Percentiles rank a stretch among this genome's conserved stretches.
Conservation (phyloP, 2,113 vertebrate species). For the Ophthalmolycus amberensis region DNA sequence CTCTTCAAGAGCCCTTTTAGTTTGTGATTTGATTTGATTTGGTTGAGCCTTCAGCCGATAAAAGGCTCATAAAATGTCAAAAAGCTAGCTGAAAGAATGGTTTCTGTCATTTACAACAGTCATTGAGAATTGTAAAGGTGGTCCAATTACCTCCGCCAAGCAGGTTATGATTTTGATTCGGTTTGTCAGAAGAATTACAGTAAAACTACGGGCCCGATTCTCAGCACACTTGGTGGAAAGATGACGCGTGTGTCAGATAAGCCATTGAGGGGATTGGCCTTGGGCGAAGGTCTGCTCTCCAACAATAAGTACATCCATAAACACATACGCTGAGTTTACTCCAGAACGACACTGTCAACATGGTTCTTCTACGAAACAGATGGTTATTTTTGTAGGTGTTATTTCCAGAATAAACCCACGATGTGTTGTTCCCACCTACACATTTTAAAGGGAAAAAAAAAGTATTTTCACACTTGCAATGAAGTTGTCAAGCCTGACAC, state of each 20-base stretch:
- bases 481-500: conserved; percentile 25
- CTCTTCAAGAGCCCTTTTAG: not conserved
- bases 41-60: conserved; percentile 3
- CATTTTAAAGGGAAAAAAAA: not conserved
- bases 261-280: not conserved
- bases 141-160: not conserved
- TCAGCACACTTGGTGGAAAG: not conserved
- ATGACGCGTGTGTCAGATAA: not conserved
- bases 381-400: not conserved
- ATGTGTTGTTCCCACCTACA: conserved; percentile 1
- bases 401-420: not conserved
- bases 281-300: not conserved
- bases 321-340: not conserved
- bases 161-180: not conserved
- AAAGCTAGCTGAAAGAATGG: not conserved
- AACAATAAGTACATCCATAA: not conserved
- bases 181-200: too few relatives aligned
- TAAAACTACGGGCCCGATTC: not conserved
- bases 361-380: not conserved
- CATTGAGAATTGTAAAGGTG: not conserved
- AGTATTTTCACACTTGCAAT: not conserved
- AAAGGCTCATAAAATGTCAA: not conserved
- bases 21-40: conserved; percentile 6
- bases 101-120: not conserved
- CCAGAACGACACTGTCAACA: not conserved